phyloP scores from a whole-genome alignment of 2,797 vertebrate genomes.

The Balearica regulorum region DNA sequence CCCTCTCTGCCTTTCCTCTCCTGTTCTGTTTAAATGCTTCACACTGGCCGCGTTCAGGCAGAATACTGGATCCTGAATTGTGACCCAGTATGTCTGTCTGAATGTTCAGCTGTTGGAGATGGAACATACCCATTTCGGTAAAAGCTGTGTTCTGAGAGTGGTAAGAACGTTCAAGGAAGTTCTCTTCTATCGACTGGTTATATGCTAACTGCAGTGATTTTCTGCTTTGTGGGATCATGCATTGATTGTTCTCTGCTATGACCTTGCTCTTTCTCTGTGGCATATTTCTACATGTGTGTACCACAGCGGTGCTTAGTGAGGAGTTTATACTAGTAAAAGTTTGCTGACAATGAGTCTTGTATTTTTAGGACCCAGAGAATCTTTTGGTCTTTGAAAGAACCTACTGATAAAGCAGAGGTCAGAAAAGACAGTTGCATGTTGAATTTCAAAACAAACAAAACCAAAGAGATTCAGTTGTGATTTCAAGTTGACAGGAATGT shows the following conservation, averaged over 20 bases:
- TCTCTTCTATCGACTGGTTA: neutral
- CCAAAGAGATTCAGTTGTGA: neutral
- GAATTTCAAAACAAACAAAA: neutral
- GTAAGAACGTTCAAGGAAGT: neutral
- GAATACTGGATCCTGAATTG: neutral
- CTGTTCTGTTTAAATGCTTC: neutral
- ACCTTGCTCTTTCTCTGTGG: neutral
- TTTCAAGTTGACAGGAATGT: neutral
- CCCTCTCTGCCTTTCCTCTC: neutral
- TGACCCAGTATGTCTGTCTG: neutral
- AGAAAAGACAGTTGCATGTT: neutral
- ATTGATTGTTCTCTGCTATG: neutral
- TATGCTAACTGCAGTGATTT: neutral
- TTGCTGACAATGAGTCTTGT: neutral
- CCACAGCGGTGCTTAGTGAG: neutral
- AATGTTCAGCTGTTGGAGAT: neutral
- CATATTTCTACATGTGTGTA: neutral
- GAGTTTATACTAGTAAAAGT: neutral
- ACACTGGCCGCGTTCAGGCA: rapidly evolving
- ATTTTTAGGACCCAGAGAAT: neutral
- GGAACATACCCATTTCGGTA: neutral
- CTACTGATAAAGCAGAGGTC: neutral
- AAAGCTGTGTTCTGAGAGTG: neutral
- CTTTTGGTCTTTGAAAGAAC: neutral
- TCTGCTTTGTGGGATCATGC: rapidly evolving